phyloP scores from a whole-genome alignment of 2,797 vertebrate genomes.

The Dryobates pubescens region DNA sequence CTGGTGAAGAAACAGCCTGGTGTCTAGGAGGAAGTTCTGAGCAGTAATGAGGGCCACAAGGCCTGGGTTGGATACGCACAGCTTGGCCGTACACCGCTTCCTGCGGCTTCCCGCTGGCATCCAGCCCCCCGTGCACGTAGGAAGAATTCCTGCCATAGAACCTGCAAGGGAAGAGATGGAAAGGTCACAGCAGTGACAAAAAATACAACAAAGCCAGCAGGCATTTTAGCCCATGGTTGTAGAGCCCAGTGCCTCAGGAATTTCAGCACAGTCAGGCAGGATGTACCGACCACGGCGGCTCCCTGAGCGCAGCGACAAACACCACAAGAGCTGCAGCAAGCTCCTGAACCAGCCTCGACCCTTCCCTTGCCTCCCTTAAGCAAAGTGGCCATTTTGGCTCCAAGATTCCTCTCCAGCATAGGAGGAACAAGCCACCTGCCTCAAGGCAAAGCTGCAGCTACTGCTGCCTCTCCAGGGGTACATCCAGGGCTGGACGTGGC shows the following conservation, averaged over 20 bases:
- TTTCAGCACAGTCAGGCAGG: background rate
- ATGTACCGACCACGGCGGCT: background rate
- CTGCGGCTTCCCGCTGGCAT: conserved; percentile 91
- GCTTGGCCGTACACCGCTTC: conserved; percentile 98
- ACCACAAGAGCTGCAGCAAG: background rate
- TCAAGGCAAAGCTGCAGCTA: background rate
- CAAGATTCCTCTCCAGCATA: background rate
- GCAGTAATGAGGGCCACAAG: background rate
- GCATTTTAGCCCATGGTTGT: background rate
- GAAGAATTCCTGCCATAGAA: conserved; percentile 99
- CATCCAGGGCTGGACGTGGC: background rate
- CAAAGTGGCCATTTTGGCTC: background rate
- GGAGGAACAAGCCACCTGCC: background rate
- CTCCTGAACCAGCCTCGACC: background rate
- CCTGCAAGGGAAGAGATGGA: conserved; percentile 71
- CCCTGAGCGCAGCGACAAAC: background rate
- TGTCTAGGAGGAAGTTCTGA: background rate
- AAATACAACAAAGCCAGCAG: background rate
- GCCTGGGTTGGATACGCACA: conserved; percentile 79
- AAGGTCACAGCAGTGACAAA: background rate
- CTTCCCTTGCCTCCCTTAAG: background rate
- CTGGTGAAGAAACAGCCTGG: background rate
- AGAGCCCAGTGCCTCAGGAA: background rate
- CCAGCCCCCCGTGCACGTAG: conserved; percentile 96
- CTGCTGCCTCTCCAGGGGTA: background rate